These are phyloP conservation scores for Eupithecia exiguata DNA, from an alignment of 2,888 invertebrate species.

Conservation along the genomic window DNA sequence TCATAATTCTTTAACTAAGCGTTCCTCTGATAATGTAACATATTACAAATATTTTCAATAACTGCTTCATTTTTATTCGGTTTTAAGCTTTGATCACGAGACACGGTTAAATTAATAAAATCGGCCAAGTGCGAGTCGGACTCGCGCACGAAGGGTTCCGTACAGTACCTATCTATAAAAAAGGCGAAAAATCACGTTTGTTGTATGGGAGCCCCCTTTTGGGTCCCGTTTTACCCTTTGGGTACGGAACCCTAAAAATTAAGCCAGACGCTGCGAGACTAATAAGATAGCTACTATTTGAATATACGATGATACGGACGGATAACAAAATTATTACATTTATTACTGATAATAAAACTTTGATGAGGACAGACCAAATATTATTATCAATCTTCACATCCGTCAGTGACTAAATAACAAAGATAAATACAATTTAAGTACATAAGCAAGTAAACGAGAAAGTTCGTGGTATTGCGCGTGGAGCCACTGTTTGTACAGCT, in stretches of 20 bases:
- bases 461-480: constrained; percentile 73
- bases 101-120: not conserved
- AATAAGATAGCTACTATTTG: not conserved
- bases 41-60: not conserved
- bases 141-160: too few species aligned
- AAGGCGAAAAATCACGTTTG: too few species aligned
- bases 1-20: not conserved
- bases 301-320: not conserved
- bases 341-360: not conserved
- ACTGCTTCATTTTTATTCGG: not conserved
- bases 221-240: too few species aligned
- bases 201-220: too few species aligned
- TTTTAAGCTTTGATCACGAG: not conserved
- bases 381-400: constrained; percentile 56
- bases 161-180: too few species aligned
- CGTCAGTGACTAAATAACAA: constrained; percentile 59
- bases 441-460: constrained; percentile 67
- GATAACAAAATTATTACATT: not conserved
- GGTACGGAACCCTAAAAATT: too few species aligned
- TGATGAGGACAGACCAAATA: constrained; percentile 46
- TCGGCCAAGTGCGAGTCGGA: too few species aligned
- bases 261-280: not conserved
- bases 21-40: not conserved
- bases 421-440: constrained; percentile 68
- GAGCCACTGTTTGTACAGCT: constrained; percentile 82